These are phyloP conservation scores for Gavia stellata DNA, from an alignment of 2,113 vertebrate species.

Conservation along the genomic window DNA sequence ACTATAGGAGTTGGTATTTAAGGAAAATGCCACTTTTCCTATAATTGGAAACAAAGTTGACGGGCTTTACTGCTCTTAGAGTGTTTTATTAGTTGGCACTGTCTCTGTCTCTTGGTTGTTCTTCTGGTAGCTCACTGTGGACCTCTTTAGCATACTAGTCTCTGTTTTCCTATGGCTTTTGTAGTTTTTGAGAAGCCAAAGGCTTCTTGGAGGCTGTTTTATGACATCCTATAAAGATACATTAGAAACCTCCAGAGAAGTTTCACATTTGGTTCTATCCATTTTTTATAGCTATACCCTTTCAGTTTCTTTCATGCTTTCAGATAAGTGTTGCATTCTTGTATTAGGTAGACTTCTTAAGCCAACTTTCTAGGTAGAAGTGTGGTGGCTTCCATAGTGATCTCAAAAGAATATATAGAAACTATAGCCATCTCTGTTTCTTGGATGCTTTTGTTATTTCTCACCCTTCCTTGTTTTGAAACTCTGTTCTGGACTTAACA, in stretches of 20 bases:
- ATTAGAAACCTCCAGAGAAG: neutral
- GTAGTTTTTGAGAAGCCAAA: neutral
- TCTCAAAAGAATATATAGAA: neutral
- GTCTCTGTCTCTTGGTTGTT: neutral
- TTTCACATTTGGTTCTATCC: neutral
- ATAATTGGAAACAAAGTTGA: neutral
- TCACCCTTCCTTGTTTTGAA: neutral
- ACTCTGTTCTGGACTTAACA: neutral
- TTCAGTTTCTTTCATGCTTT: neutral
- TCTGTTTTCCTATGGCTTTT: neutral
- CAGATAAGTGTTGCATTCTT: neutral
- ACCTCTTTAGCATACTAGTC: neutral
- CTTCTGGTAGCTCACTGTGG: neutral
- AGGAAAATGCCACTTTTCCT: neutral
- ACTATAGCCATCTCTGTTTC: neutral
- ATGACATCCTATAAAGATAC: neutral
- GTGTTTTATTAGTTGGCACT: neutral
- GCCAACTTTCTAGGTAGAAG: neutral
- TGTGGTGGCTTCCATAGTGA: neutral
- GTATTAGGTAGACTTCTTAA: neutral
- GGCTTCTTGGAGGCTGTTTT: neutral
- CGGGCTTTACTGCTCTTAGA: neutral
- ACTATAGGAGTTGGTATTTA: neutral
- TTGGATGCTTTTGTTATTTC: neutral
- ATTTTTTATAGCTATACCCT: neutral